Percentiles rank a stretch among this genome's conserved stretches.
Evolutionary conservation across 1,140 invertebrate genomes (phyloP).

Genomic region (Drosophila albomicans): DNA sequence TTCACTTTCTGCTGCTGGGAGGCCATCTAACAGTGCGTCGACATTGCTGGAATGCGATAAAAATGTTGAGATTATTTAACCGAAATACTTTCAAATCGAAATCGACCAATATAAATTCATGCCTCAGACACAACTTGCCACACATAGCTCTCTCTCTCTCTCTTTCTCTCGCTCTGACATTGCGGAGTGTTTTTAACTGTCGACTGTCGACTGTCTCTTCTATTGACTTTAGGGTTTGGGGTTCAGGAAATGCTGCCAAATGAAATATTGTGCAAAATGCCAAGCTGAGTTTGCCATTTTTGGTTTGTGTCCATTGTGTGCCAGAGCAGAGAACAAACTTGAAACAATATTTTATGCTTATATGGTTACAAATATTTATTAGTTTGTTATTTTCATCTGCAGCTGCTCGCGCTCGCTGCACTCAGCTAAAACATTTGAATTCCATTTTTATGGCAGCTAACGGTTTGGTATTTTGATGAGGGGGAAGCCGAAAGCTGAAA

Average conservation of each 20-base stretch:
- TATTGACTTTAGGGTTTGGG: constrained; percentile 6
- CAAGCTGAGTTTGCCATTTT: constrained; percentile 61
- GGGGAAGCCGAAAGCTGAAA: neutral
- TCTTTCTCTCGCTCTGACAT: neutral
- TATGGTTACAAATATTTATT: constrained; percentile 75
- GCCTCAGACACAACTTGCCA: constrained; percentile 76
- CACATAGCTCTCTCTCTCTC: neutral
- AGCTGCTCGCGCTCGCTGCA: constrained; percentile 22
- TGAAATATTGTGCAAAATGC: constrained; percentile 69
- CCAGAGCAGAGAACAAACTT: constrained; percentile 7
- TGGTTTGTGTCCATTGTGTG: constrained; percentile 18
- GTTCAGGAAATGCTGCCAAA: constrained; percentile 57
- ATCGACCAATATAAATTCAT: constrained; percentile 83
- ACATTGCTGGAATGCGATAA: constrained; percentile 71
- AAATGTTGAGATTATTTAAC: constrained; percentile 80
- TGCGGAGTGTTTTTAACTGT: neutral
- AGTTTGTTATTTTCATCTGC: constrained; percentile 67
- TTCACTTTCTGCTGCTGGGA: neutral
- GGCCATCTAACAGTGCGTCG: constrained; percentile 65
- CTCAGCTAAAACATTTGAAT: constrained; percentile 46
- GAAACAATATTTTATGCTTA: constrained; percentile 79
- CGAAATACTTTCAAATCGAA: constrained; percentile 82
- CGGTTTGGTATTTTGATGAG: constrained; percentile 13
- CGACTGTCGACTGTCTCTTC: neutral
- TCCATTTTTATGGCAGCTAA: constrained; percentile 53